Evolutionary conservation across 2,113 vertebrate species (phyloP).

Genomic region (Myodes glareolus): DNA sequence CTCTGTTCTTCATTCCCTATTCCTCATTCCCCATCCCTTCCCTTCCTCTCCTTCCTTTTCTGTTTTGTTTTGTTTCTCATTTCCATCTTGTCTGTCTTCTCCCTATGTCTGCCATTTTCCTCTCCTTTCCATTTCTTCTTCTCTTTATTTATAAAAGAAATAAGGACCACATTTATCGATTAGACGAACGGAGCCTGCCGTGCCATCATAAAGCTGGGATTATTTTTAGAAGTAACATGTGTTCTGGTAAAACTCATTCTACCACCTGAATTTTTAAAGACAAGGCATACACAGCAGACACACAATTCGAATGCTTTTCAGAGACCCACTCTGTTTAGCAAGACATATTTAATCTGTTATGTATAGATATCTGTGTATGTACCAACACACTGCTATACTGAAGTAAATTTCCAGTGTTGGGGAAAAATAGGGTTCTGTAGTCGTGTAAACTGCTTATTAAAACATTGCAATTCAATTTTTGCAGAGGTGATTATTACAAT

Average conservation of each 20-base stretch:
- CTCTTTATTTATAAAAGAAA: not conserved
- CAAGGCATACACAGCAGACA: not conserved
- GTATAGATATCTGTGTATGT: not conserved
- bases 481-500: slow-evolving; percentile 76
- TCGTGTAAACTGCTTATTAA: slow-evolving; percentile 53
- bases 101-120: too few relatives aligned
- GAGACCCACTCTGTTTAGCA: not conserved
- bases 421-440: slow-evolving; percentile 42
- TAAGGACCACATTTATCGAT: not conserved
- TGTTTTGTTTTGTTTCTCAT: not conserved
- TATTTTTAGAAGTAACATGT: slow-evolving; percentile 33
- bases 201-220: not conserved
- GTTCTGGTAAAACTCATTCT: not conserved
- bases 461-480: slow-evolving; percentile 76
- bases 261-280: slow-evolving; percentile 14
- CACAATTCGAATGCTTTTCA: slow-evolving; percentile 36
- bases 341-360: not conserved
- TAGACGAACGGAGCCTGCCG: not conserved
- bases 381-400: not conserved
- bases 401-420: slow-evolving; percentile 28
- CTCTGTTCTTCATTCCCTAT: not conserved
- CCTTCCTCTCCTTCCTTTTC: not conserved
- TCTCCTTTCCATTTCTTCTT: not conserved
- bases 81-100: not conserved
- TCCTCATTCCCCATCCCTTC: not conserved